Conservation (phyloP, 2,797 vertebrate species). For the Lepilemur ruficaudatus region DNA sequence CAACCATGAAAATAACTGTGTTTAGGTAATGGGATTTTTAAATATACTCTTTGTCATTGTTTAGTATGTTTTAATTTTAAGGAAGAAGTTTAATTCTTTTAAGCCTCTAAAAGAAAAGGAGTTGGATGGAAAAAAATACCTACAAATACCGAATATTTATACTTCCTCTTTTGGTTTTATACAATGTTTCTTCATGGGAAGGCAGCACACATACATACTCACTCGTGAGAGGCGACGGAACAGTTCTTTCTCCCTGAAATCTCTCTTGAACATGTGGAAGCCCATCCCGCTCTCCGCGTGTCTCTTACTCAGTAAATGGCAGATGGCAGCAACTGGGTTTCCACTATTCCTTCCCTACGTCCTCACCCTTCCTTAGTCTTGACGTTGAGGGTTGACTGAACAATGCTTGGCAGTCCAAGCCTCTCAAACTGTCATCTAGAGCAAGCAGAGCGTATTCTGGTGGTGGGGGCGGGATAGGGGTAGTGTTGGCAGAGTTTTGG, state of each 20-base stretch:
- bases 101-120: background rate
- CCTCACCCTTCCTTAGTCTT: background rate
- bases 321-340: background rate
- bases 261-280: background rate
- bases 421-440: background rate
- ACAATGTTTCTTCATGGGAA: background rate
- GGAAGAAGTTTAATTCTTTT: conserved; percentile 18
- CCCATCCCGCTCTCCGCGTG: accelerated
- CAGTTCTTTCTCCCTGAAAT: background rate
- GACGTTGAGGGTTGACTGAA: background rate
- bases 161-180: background rate
- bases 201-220: background rate
- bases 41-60: background rate
- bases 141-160: background rate
- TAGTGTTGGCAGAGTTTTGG: background rate
- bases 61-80: conserved; percentile 33
- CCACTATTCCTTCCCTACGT: background rate
- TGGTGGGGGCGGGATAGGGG: background rate
- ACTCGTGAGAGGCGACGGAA: background rate
- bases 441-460: background rate
- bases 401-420: background rate
- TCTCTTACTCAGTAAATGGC: background rate
- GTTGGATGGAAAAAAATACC: background rate
- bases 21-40: background rate
- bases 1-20: background rate